phyloP scores from a whole-genome alignment of 2,888 invertebrate species.

The Ptilodon capucinus region DNA sequence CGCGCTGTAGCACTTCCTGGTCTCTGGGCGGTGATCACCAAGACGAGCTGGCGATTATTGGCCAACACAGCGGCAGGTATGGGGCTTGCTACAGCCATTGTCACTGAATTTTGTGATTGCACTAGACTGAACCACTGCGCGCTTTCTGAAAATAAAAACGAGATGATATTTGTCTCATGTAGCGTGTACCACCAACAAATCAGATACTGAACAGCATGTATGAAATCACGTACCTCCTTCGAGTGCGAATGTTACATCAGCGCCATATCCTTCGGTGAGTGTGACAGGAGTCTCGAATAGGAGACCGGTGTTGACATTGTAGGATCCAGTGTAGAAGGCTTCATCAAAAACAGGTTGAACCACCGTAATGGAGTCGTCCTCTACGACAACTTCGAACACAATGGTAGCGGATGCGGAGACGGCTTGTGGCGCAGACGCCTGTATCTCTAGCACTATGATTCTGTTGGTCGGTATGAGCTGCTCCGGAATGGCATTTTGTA shows the following conservation, averaged over 20 bases:
- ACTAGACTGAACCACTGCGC: neutral
- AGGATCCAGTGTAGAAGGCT: conserved; percentile 36
- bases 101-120: neutral
- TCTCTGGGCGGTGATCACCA: conserved; percentile 29
- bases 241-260: conserved; percentile 30
- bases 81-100: conserved; percentile 14
- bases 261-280: conserved; percentile 29
- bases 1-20: conserved; percentile 22
- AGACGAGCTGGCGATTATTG: conserved; percentile 32
- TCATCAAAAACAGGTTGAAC: conserved; percentile 15
- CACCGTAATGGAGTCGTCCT: conserved; percentile 2
- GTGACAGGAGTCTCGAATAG: conserved; percentile 20
- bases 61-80: conserved; percentile 35
- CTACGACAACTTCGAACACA: conserved; percentile 27
- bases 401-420: conserved; percentile 36
- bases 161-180: no score
- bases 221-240: conserved; percentile 34
- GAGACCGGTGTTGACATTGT: conserved; percentile 18
- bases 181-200: no score
- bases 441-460: conserved; percentile 33
- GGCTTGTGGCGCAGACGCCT: conserved; percentile 33
- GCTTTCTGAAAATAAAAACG: neutral
- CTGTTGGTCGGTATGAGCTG: conserved; percentile 30
- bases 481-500: conserved; percentile 30
- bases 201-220: neutral